Evolutionary conservation across 2,797 vertebrate genomes (phyloP), one percentile per base, ranked within the genome.

Genomic region (Sandelia bainsii): DNA sequence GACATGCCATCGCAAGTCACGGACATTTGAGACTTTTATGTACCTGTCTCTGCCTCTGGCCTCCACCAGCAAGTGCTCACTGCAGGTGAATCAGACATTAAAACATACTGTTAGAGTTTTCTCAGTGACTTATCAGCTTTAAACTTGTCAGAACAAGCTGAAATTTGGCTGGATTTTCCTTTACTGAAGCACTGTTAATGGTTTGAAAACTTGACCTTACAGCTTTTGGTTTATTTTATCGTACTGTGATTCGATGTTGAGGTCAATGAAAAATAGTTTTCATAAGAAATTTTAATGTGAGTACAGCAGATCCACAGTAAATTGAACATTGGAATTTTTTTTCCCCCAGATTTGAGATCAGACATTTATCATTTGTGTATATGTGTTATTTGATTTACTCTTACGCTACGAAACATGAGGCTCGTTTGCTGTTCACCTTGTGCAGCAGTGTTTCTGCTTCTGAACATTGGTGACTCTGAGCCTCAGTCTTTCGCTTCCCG

Each of bases 11-110:
- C 96, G 93, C 91, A 98, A 96, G 88, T 99, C 97, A 1, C 92
- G 97, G 70, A 99, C 97, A 10, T 99, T 99, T 62, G 98, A 99
- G 93, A 97, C 98, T 57, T 99, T 99, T 76, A 99, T 99, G 98
- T 98, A 99, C 80, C 92, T 99, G 83, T 98, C 97, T 0, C 88
- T 99, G 46, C 96, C 97, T 0, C 95, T 99, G 34, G 96, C 97
- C 10, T 96, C 97, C 69, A 95, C 95, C 72, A 98, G 95, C 94
- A 99, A 97, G 92, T 99, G 98, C 73, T 96, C 97, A 2, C 93
- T 99, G 75, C 97, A 99, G 96, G 98, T 99, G 83, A 2, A 79
- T 59, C 69, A 20, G 3, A 46, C 7, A 9, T 10, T 5, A 12
- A 53, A 16, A 10, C 12, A 5, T 23, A 22, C 8, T 2, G 0